Base-by-base conservation (phyloP, 2,888 invertebrate species). In the Cryptops parisi region DNA sequence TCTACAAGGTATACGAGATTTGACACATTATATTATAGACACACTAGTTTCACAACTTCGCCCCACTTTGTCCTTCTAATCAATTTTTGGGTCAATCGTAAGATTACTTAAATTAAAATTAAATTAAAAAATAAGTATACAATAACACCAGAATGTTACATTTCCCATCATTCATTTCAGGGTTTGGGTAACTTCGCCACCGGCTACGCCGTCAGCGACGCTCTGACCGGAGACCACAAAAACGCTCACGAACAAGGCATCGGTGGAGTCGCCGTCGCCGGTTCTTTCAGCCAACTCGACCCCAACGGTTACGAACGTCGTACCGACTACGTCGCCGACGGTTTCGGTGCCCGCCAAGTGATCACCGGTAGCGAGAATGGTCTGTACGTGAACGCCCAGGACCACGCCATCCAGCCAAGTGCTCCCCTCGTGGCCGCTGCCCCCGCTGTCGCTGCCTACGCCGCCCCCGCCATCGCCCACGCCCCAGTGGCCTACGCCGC, bases 171-270 rank as follows among this genome's bases (percentile, higher is more conserved):
- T 48, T 15, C 19, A 12, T 33, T 22, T 48, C 25, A 54, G 55
- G 55, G 50, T 12, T 55, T 56, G 23, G 55, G 51, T n/a, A 54
- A 50, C 40, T 55, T 44, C 46, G 50, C 44, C 26, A 41, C 55
- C n/a, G 54, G 54, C 12, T 54, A 55, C 44, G 39, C 41, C 21
- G 47, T 55, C 19, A 24, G n/a, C 12, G 55, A 54, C 26, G 38
- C 33, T 23, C 41, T 56, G 43, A 54, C 53, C 21, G 55, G 55
- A 15, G 54, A 55, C 54, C 17, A 45, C 9, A 56, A 55, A 15
- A 45, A 44, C 2, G 41, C 48, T n/a, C 53, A 49, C 21, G 55
- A 55, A 27, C 27, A 46, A 40, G 26, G 40, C 41, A 25, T 39
- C 25, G n/a, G n/a, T n/a, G 50, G 50, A 4, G 41, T 46, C 38